phyloP scores from a whole-genome alignment of 2,888 invertebrate species.

The Boloria euphrosyne region DNA sequence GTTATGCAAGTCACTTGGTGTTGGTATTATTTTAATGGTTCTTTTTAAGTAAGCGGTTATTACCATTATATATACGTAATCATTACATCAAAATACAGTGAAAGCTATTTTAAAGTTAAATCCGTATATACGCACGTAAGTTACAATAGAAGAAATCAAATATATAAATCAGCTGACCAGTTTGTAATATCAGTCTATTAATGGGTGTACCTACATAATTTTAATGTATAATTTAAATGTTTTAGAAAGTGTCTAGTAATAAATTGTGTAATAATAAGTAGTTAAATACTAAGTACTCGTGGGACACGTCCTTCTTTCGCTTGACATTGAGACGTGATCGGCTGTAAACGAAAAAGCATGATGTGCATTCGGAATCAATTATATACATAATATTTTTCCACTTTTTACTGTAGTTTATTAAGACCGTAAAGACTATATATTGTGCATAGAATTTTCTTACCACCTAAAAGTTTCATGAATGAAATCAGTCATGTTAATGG shows the following conservation, averaged over 20 bases:
- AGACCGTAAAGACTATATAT: neutral
- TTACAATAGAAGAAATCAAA: slow-evolving; percentile 33
- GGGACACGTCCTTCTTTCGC: slow-evolving; percentile 67
- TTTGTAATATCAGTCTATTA: slow-evolving; percentile 36
- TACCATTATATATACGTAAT: slow-evolving; percentile 57
- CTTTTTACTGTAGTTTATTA: neutral
- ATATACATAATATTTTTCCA: slow-evolving; percentile 15
- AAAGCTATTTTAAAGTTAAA: slow-evolving; percentile 61
- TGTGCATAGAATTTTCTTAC: too few relatives aligned
- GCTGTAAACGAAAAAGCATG: slow-evolving; percentile 60
- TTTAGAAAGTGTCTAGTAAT: slow-evolving; percentile 45
- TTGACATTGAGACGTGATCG: slow-evolving; percentile 75
- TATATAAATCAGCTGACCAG: slow-evolving; percentile 18
- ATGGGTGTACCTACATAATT: slow-evolving; percentile 22
- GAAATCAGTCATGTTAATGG: too few relatives aligned
- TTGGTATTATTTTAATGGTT: slow-evolving; percentile 44
- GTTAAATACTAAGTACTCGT: slow-evolving; percentile 54
- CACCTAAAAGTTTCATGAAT: too few relatives aligned
- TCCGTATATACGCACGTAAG: slow-evolving; percentile 36
- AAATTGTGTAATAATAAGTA: slow-evolving; percentile 29
- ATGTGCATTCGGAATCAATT: slow-evolving; percentile 44
- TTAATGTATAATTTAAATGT: slow-evolving; percentile 21
- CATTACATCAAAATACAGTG: slow-evolving; percentile 64
- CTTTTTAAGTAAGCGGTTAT: slow-evolving; percentile 50
- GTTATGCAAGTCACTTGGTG: slow-evolving; percentile 68